A percentile compares a stretch with the other conserved stretches of the same genome.
Evolutionary conservation across 1,140 invertebrate species (phyloP).

Genomic region (Carcinoscorpius rotundicauda): DNA sequence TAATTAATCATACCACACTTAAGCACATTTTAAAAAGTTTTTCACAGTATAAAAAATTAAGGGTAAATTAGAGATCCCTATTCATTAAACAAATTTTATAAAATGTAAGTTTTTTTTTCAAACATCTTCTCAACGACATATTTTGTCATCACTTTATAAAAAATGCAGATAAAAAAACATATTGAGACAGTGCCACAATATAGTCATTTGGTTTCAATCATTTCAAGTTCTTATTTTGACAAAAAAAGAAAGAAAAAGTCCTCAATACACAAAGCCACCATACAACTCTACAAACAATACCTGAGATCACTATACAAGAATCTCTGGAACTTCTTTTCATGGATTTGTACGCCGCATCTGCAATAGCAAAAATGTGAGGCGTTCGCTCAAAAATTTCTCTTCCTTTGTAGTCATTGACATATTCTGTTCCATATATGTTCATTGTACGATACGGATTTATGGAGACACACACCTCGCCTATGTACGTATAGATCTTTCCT

Average conservation of each 20-base stretch:
- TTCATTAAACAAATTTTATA: too few species aligned
- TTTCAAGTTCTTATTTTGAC: too few species aligned
- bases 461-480: conserved; percentile 72
- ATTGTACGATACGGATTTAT: conserved; percentile 70
- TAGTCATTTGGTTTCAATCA: too few species aligned
- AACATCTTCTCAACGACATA: too few species aligned
- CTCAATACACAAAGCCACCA: too few species aligned
- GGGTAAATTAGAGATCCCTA: too few species aligned
- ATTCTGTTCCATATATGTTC: conserved; percentile 56
- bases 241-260: too few species aligned
- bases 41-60: too few species aligned
- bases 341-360: conserved; percentile 67
- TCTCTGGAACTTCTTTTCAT: conserved; percentile 56
- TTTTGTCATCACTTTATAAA: background rate
- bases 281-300: conserved; percentile 1
- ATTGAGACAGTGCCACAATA: too few species aligned
- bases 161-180: conserved; percentile 1
- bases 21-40: too few species aligned
- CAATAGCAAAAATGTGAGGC: conserved; percentile 74
- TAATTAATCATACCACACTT: too few species aligned
- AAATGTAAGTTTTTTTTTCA: too few species aligned
- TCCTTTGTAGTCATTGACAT: conserved; percentile 63
- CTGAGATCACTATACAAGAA: conserved; percentile 29
- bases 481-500: conserved; percentile 55
- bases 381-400: conserved; percentile 77